Base-by-base conservation (phyloP, 2,888 invertebrate genomes). In the Dioctria linearis region DNA sequence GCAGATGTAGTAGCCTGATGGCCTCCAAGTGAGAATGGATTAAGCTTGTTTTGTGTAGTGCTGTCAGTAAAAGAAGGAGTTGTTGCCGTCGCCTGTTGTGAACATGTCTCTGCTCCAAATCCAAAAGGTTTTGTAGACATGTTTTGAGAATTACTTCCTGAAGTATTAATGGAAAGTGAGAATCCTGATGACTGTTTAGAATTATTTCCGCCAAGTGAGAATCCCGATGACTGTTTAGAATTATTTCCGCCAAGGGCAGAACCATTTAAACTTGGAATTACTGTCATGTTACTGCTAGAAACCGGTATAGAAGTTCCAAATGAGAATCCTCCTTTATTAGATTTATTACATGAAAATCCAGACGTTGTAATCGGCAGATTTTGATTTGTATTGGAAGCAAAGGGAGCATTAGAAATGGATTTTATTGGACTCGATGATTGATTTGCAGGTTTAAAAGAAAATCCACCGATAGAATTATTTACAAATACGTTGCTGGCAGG, bases 381-480 rank as follows among this genome's bases (percentile, higher is more conserved):
- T 42, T 75, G 75, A 42, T 9, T n/a, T 2, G 54, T 3, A 11
- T 37, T 71, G 8, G 65, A n/a, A 11, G 11, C 49, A 54, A 75
- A 59, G 6, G 69, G 5, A 25, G 63, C 46, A 9, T 46, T 13
- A 8, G 42, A 2, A n/a, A 40, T 9, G 11, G 46, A 2, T 61
- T 59, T 71, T 11, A 42, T 63, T 11, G 51, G 13, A 39, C n/a
- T 9, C 6, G 57, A 9, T n/a, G n/a, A 39, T n/a, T 39, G 25
- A 4, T 76, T 63, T 3, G 49, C n/a, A 9, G 51, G 42, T 51
- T 40, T 63, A 80, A 80, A 80, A 5, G 75, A 66, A 57, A 80
- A 80, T 9, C 79, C 81, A 37, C 49, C 63, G 9, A 25, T 76
- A 49, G 59, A 25, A 5, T 71, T 71, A n/a, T 71, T 71, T 51